These are phyloP conservation scores for Mantis religiosa DNA, from an alignment of 2,888 invertebrate species.

Conservation along the genomic window DNA sequence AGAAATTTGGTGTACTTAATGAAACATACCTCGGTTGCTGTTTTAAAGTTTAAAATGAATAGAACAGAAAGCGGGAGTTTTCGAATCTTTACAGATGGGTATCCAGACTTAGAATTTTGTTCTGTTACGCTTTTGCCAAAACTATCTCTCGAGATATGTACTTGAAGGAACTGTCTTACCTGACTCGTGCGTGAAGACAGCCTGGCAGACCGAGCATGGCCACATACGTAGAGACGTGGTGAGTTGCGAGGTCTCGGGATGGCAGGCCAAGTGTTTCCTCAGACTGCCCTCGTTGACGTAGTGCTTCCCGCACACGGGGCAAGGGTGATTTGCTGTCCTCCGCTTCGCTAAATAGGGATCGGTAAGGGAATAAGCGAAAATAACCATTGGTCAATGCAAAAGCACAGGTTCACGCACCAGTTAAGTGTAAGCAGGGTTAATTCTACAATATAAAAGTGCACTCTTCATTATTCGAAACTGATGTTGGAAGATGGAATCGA, in stretches of 20 bases:
- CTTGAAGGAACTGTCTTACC: constrained; percentile 51
- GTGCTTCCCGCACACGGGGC: constrained; percentile 92
- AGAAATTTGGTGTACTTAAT: too few species aligned
- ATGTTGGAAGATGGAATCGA: too few species aligned
- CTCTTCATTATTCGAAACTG: not conserved
- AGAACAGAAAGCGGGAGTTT: too few species aligned
- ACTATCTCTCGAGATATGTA: too few species aligned
- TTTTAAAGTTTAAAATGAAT: too few species aligned
- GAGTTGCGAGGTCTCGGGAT: constrained; percentile 84
- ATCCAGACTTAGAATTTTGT: too few species aligned
- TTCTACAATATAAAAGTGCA: not conserved
- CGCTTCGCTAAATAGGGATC: constrained; percentile 83
- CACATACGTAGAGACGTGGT: constrained; percentile 88
- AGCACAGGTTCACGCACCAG: constrained; percentile 27
- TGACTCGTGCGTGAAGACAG: constrained; percentile 91
- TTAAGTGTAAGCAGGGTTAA: not conserved
- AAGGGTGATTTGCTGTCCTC: constrained; percentile 90
- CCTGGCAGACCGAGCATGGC: constrained; percentile 93
- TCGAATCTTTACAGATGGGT: too few species aligned
- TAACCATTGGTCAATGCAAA: constrained; percentile 31
- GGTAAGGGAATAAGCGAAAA: constrained; percentile 39
- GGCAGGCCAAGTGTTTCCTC: constrained; percentile 88
- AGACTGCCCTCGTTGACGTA: constrained; percentile 92
- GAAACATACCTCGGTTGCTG: too few species aligned
- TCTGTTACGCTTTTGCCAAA: too few species aligned